Evolutionary conservation across 2,797 vertebrate species (phyloP), one percentile per base, ranked within the genome.

Genomic region (Premnoplex brunnescens): DNA sequence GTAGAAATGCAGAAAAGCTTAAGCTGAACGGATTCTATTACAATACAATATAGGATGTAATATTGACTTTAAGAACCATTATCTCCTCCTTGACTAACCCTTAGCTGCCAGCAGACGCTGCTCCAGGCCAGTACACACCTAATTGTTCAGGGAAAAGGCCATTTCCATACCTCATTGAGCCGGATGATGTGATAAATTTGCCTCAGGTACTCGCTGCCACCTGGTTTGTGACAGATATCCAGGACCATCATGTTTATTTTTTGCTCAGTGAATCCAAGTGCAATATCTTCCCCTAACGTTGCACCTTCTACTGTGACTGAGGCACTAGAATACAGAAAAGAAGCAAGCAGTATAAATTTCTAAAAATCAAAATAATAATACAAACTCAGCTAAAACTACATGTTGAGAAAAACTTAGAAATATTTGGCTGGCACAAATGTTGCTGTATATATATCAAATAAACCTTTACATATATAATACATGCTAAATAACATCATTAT

Each of bases 91-190:
- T 98, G 97, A 98, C 97, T 98, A 98, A 98, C 97, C 97, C 97
- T 98, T 98, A 98, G 98, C 98, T 98, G 98, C 97, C 97, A 98
- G 97, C 98, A 98, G 98, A 98, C 96, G 97, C 98, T 98, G 98
- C 98, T 98, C 98, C 98, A 99, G 98, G 98, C 98, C 98, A 99
- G 98, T 98, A 98, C 98, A 98, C 98, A 99, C 98, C 98, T 99
- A 99, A 99, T 99, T 99, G 99, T 98, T 98, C 98, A 97, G 98
- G 98, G 99, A 98, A 99, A 98, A 98, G 98, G 98, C 98, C 95
- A 97, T 98, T 99, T 99, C 98, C 99, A 98, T 99, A 99, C 99
- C 99, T 99, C 99, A 99, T 99, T 99, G 99, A 99, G 99, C 98
- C 97, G 99, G 98, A 99, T 99, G 99, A 99, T 99, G 98, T 99